These are phyloP conservation scores for Opisthocomus hoazin DNA, from an alignment of 2,113 vertebrate species.

Conservation along the genomic window DNA sequence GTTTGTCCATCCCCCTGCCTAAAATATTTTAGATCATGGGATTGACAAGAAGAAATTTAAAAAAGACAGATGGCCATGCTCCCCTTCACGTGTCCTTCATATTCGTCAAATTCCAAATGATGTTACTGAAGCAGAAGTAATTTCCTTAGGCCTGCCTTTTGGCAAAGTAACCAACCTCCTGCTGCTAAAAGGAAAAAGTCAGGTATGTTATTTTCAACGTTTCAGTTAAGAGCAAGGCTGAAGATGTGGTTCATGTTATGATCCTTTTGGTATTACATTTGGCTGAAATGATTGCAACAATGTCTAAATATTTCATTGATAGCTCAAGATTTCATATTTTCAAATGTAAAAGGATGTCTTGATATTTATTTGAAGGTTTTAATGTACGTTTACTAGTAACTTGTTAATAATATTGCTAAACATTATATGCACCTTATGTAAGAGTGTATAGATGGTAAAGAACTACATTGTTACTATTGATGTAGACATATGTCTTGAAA, in stretches of 20 bases:
- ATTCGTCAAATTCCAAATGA: slow-evolving; percentile 78
- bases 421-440: background rate
- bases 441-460: background rate
- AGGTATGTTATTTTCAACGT: slow-evolving; percentile 69
- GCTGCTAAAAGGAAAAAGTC: slow-evolving; percentile 81
- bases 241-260: background rate
- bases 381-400: background rate
- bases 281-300: background rate
- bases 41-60: slow-evolving; percentile 74
- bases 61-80: slow-evolving; percentile 60
- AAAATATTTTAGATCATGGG: slow-evolving; percentile 73
- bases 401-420: background rate
- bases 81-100: slow-evolving; percentile 83
- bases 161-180: slow-evolving; percentile 87
- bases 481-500: background rate
- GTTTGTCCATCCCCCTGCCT: background rate
- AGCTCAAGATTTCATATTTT: background rate
- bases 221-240: background rate
- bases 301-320: background rate
- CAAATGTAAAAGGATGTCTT: background rate
- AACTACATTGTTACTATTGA: background rate
- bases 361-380: background rate
- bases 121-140: slow-evolving; percentile 78
- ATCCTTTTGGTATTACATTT: background rate
- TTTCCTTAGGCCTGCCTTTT: slow-evolving; percentile 83